Base-by-base conservation (phyloP, 1,140 invertebrate species). In the Pomacea maculata region DNA sequence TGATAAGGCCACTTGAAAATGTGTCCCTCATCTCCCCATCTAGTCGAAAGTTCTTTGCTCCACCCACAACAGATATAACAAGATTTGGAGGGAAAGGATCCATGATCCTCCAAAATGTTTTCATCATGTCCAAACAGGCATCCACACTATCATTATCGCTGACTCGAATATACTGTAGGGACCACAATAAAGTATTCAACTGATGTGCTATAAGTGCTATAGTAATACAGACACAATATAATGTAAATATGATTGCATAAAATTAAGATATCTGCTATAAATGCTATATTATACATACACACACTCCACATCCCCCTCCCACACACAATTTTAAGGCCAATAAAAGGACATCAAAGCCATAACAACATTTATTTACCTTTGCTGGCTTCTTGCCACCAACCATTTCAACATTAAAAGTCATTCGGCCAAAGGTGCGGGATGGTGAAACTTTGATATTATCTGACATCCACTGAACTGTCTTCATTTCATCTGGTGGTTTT, bases 141-240 rank as follows among this genome's bases (percentile, higher is more conserved):
- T 98, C 97, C 2, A 97, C 96, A 83, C 95, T 93, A 25, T 97
- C 97, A 91, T 99, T 97, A 91, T 97, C 95, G 21, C 96, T 94
- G 73, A 99, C 92, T 82, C 97, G 94, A 19, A 98, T 94, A 89
- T 97, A 99, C 96, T 98, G 92, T 7, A 93, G 93, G 85, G 82
- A 88, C 89, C 88, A 79, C 75, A n/a, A 71, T 34, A 75, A 54
- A 29, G 70, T 55, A 12, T 74, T 79, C 25, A 64, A 63, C 25
- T n/a, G 25, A 77, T 34, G 17, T 45, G 70, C 15, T 17, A 1
- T 61, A 61, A 61, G 15, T 61, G 57, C 57, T 3, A 9, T 61
- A 61, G 6, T 45, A 45, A 45, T 45, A 45, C 34, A 45, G 34
- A 45, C 3, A 45, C 34, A 45, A 45, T 45, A 45, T 45, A 45